phyloP scores from a whole-genome alignment of 1,140 invertebrate genomes.

The Procambarus virginalis region DNA sequence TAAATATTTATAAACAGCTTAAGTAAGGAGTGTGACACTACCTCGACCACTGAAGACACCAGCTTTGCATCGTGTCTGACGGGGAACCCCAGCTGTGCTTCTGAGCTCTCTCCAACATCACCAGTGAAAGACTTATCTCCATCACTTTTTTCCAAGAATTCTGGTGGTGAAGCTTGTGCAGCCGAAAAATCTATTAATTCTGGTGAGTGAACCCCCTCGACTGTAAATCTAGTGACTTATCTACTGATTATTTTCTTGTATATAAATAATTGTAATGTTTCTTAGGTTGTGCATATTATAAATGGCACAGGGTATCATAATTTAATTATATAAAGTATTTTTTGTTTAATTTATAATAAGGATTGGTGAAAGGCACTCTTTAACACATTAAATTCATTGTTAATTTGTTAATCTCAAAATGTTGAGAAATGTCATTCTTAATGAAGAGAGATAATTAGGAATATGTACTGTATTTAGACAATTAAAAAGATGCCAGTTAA shows the following conservation, averaged over 20 bases:
- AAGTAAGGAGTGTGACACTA: background rate
- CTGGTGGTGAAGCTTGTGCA: background rate
- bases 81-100: constrained; percentile 12
- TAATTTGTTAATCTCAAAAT: no score
- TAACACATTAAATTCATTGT: no score
- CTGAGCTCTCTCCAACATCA: background rate
- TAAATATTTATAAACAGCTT: background rate
- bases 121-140: background rate
- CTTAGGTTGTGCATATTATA: no score
- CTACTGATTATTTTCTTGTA: background rate
- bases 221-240: background rate
- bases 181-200: background rate
- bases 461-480: no score
- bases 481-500: no score
- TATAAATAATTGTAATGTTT: no score
- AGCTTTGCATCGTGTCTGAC: constrained; percentile 43
- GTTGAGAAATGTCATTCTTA: no score
- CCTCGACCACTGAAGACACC: constrained; percentile 24
- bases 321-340: no score
- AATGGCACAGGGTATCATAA: no score
- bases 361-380: no score
- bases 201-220: background rate
- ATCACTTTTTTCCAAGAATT: background rate
- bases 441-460: no score
- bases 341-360: no score